phyloP scores from a whole-genome alignment of 64 coral and sea anemone genomes.

The Astreopora myriophthalma region DNA sequence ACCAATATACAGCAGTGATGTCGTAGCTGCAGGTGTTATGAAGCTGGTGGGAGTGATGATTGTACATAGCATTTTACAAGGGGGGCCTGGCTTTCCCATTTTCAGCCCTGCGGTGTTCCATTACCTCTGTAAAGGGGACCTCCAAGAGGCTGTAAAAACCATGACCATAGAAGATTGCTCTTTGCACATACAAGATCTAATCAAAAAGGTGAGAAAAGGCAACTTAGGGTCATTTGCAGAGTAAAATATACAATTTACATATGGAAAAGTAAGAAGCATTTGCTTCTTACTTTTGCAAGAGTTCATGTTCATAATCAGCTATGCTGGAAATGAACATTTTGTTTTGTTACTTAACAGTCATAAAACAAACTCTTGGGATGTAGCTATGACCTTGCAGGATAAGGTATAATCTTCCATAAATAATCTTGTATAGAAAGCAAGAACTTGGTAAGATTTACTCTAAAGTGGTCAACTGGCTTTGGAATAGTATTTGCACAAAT shows the following conservation, averaged over 20 bases:
- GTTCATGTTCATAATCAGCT: not conserved
- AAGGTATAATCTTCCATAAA: not conserved
- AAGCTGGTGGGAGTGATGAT: constrained; percentile 29
- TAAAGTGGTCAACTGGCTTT: not conserved
- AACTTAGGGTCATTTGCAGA: not conserved
- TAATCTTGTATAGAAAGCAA: too few species aligned
- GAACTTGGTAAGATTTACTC: not conserved
- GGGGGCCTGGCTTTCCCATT: constrained; percentile 55
- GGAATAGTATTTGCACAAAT: not conserved
- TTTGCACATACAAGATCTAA: constrained; percentile 50
- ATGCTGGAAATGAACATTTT: not conserved
- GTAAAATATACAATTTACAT: not conserved
- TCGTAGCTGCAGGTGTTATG: constrained; percentile 52
- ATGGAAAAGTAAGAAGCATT: not conserved
- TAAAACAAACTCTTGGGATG: too few species aligned
- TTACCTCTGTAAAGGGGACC: constrained; percentile 10
- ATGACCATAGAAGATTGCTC: constrained; percentile 65
- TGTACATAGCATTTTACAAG: constrained; percentile 60
- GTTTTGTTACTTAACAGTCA: too few species aligned
- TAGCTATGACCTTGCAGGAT: not conserved
- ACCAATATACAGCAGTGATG: constrained; percentile 42
- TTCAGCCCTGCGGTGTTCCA: constrained; percentile 41
- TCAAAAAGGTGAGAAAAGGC: constrained; percentile 63
- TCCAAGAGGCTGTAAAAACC: constrained; percentile 54
- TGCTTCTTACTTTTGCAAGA: not conserved